A percentile compares a stretch with the other conserved stretches of the same genome.
Conservation (phyloP, 2,888 invertebrate species). For the Leucophora obtusa region DNA sequence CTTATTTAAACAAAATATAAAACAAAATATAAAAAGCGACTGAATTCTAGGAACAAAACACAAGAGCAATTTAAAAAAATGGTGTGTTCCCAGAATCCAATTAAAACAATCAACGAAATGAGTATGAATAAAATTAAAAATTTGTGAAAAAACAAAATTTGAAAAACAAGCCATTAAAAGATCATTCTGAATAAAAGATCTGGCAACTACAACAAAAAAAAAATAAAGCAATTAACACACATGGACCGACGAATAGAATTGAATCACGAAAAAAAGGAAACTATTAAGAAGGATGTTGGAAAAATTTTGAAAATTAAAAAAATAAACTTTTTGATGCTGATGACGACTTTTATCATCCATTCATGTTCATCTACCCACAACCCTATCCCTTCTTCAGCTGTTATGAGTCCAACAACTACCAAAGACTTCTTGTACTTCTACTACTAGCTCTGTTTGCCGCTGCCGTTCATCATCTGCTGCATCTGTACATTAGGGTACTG, state of each 20-base stretch:
- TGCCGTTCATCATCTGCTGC: slow-evolving; percentile 70
- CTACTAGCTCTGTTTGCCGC: slow-evolving; percentile 61
- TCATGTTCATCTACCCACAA: slow-evolving; percentile 21
- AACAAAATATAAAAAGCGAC: slow-evolving; percentile 60
- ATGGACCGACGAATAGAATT: neutral
- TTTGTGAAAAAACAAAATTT: neutral
- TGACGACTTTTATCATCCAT: neutral
- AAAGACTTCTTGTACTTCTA: no score
- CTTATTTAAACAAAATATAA: slow-evolving; percentile 62
- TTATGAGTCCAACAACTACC: slow-evolving; percentile 35
- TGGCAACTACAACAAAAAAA: neutral
- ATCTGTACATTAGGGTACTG: slow-evolving; percentile 78
- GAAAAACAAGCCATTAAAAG: neutral
- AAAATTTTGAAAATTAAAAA: neutral
- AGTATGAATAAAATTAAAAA: neutral
- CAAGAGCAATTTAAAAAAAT: slow-evolving; percentile 21
- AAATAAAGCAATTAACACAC: slow-evolving; percentile 7
- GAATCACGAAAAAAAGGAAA: neutral
- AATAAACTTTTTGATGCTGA: neutral
- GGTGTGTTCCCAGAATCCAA: neutral
- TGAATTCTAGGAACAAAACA: slow-evolving; percentile 40
- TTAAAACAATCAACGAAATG: neutral
- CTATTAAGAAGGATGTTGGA: slow-evolving; percentile 6
- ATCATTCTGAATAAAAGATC: neutral
- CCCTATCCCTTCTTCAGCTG: neutral